Conservation (phyloP, 2,797 vertebrate species). For the Falco novaeseelandiae region DNA sequence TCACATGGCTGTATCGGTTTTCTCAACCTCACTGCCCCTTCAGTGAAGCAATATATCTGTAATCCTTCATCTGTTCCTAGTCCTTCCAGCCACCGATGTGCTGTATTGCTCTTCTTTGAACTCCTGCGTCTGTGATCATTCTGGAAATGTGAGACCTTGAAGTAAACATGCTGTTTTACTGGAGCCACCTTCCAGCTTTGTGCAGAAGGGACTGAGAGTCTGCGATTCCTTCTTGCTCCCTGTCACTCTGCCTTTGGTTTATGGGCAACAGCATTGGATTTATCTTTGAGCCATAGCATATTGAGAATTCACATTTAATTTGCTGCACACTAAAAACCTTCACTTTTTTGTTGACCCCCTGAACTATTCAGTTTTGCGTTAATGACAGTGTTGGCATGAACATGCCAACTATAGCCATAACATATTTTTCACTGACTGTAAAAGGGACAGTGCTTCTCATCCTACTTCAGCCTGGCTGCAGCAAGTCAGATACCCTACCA, state of each 20-base stretch:
- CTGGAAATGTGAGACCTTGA: background rate
- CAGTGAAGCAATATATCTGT: background rate
- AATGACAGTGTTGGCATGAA: background rate
- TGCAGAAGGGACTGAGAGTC: fast-evolving
- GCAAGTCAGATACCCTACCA: fast-evolving
- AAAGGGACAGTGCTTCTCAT: background rate
- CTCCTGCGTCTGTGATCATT: background rate
- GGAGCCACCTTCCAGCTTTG: background rate
- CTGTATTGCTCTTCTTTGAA: background rate
- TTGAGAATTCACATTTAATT: background rate
- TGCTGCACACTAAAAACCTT: background rate
- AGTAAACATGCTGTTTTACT: background rate
- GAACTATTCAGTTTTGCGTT: background rate
- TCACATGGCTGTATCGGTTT: background rate
- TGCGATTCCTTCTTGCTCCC: background rate
- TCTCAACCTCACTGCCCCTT: background rate
- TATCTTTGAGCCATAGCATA: background rate
- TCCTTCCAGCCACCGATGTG: background rate
- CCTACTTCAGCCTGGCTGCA: background rate
- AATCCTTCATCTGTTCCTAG: background rate
- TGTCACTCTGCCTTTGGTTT: background rate
- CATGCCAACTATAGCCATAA: background rate
- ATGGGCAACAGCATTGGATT: background rate
- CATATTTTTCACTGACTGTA: background rate
- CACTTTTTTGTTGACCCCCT: background rate